Evolutionary conservation across 2,113 vertebrate species (phyloP).

Genomic region (Scomber japonicus): DNA sequence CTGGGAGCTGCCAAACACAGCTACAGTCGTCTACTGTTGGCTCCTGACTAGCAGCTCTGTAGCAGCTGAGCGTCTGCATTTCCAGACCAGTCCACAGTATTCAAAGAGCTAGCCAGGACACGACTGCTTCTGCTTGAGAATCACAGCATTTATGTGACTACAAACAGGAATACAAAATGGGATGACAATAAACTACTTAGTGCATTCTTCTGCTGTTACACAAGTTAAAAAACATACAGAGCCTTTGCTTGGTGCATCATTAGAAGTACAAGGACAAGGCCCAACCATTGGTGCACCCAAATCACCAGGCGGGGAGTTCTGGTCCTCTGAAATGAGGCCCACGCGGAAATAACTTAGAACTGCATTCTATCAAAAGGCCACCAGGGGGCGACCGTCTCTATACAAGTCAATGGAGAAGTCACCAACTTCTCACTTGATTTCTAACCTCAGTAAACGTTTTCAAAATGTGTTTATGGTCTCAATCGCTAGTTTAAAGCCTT

Average conservation of each 20-base stretch:
- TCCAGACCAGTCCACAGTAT: slow-evolving; percentile 3
- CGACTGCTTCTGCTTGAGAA: neutral
- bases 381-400: too few species aligned
- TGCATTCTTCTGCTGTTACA: neutral
- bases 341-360: too few species aligned
- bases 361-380: too few species aligned
- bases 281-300: neutral
- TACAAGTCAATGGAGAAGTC: too few species aligned
- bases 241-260: neutral
- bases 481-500: too few species aligned
- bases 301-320: neutral
- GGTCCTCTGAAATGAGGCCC: too few species aligned
- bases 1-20: slow-evolving; percentile 45
- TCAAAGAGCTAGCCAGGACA: neutral
- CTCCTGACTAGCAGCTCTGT: neutral
- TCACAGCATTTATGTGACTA: slow-evolving; percentile 1
- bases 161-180: neutral
- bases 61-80: slow-evolving; percentile 6
- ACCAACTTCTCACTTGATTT: too few species aligned
- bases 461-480: too few species aligned
- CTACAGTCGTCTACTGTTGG: neutral
- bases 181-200: neutral
- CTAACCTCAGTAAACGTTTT: too few species aligned
- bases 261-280: neutral
- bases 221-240: neutral